Evolutionary conservation across 2,888 invertebrate species (phyloP), one percentile per base, ranked within the genome.

Genomic region (Ectemnius continuus): DNA sequence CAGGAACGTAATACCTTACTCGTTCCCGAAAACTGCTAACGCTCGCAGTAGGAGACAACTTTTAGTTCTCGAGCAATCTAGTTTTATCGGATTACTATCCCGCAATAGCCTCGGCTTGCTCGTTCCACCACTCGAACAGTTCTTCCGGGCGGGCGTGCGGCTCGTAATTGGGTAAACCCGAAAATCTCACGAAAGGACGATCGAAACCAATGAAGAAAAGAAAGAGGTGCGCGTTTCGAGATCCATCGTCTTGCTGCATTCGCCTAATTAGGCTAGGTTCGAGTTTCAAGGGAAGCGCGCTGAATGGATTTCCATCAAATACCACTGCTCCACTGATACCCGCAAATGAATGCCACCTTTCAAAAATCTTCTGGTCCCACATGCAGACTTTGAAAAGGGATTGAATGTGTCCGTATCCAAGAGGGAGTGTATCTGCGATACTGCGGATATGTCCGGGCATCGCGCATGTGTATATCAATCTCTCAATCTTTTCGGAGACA

Each of bases 91-190:
- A 70, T 76, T 64, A 57, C 71, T 61, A 64, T 76, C 72, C 67
- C 6, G 66, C 79, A 58, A 73, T 81, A 81, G 79, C 73, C 67
- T 45, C 13, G 52, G 59, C 36, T 61, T 45, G 46, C 57, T 66
- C 60, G 48, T 67, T 66, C 63, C 68, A 47, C 79, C 61, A 67
- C 66, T 72, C 66, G 69, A 60, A 66, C 73, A 61, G 71, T 58
- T 64, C 64, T 72, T 79, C 74, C 75, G 68, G 68, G 78, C 57
- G n/a, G 16, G 14, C n/a, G 57, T 48, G 65, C 64, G 56, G 16
- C 64, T 16, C 57, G 75, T 82, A 82, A 82, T 82, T 82, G 80
- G 75, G 65, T 75, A 78, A 82, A 80, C 77, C 65, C 56, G 73
- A 70, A 82, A 80, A 78, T 82, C 80, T 78, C 80, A 75, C 72